A percentile compares a stretch with the other conserved stretches of the same genome.
These are phyloP conservation scores for Elaphurus davidianus DNA, from an alignment of 2,113 vertebrate species.

Conservation along the genomic window DNA sequence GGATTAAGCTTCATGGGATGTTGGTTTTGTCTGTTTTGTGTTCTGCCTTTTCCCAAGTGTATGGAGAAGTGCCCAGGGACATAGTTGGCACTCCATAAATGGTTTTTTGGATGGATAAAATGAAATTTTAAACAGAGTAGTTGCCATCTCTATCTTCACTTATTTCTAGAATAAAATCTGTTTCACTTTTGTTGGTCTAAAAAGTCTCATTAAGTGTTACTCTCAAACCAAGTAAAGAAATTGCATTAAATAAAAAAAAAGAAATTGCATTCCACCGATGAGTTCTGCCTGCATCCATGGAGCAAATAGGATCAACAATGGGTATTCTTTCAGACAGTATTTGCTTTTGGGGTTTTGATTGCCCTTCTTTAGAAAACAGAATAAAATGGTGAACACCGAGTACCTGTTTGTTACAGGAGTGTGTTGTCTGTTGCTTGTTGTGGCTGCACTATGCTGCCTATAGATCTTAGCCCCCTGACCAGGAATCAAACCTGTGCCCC, in stretches of 20 bases:
- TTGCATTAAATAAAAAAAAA: no score
- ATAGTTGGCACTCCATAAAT: accelerated
- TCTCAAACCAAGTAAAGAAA: neutral
- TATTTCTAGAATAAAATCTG: neutral
- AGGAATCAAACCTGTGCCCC: neutral
- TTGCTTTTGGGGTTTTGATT: accelerated
- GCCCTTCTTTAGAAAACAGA: neutral
- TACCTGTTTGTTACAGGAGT: accelerated
- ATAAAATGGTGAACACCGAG: accelerated
- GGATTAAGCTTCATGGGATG: neutral
- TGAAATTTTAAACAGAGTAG: neutral
- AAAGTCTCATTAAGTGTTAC: neutral
- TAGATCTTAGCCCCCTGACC: neutral
- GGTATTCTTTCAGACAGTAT: accelerated
- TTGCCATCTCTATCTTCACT: no score
- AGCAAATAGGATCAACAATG: accelerated
- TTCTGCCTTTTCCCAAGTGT: accelerated
- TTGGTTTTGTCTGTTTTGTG: neutral
- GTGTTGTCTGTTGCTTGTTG: neutral
- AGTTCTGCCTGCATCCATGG: accelerated
- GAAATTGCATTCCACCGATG: accelerated
- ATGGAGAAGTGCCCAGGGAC: neutral
- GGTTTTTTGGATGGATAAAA: neutral
- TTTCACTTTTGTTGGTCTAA: neutral
- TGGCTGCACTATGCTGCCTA: neutral